A percentile compares a stretch with the other conserved stretches of the same genome.
phyloP scores from a whole-genome alignment of 2,888 invertebrate genomes.

The Leptopilina drosophilae region DNA sequence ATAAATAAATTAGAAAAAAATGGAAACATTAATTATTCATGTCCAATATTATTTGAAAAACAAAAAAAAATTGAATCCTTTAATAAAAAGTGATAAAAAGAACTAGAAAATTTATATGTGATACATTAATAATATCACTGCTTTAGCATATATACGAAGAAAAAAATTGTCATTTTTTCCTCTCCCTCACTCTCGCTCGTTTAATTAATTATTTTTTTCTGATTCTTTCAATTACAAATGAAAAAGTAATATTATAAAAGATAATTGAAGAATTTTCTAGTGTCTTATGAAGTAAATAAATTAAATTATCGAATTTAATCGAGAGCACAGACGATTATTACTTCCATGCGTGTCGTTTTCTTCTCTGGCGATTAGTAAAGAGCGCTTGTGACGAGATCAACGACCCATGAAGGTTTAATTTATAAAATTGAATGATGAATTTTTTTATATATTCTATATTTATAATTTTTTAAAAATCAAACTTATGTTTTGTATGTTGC shows the following conservation, averaged over 20 bases:
- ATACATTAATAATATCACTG: too few species aligned
- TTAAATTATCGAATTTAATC: conserved; percentile 15
- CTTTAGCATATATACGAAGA: too few species aligned
- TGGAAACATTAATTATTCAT: too few species aligned
- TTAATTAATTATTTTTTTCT: too few species aligned
- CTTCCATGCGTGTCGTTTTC: conserved; percentile 16
- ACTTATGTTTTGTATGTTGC: background rate
- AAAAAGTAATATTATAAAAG: background rate
- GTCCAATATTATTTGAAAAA: too few species aligned
- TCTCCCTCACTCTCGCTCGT: too few species aligned
- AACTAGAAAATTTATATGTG: too few species aligned
- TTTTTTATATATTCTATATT: background rate
- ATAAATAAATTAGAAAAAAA: too few species aligned
- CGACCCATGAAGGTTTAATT: conserved; percentile 20
- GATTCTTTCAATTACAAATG: background rate
- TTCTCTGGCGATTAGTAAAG: conserved; percentile 11
- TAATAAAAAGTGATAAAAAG: too few species aligned
- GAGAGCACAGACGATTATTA: conserved; percentile 17
- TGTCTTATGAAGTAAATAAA: background rate
- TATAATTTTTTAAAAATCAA: background rate
- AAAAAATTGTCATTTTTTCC: too few species aligned
- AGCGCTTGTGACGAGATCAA: conserved; percentile 14
- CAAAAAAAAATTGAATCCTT: too few species aligned
- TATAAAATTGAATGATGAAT: conserved; percentile 1
- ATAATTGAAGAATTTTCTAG: background rate